A percentile compares a stretch with the other conserved stretches of the same genome.
Evolutionary conservation across 2,797 vertebrate species (phyloP).

Genomic region (Staurois parvus): DNA sequence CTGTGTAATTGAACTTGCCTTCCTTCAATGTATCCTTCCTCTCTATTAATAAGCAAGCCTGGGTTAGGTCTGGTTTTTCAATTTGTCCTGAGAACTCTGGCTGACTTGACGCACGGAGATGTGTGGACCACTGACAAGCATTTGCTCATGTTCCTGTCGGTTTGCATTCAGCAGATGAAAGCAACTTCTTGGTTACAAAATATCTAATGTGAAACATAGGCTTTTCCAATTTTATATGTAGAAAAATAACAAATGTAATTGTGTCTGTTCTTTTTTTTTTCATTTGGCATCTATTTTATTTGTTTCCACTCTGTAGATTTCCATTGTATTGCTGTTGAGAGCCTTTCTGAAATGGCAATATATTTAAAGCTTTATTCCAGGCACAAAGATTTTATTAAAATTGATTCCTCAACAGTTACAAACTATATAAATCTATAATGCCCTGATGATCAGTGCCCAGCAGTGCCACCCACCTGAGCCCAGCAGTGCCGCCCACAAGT

Average conservation of each 20-base stretch:
- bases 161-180: not conserved
- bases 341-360: too few species aligned
- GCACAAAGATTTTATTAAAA: too few species aligned
- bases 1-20: slow-evolving; percentile 36
- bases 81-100: slow-evolving; percentile 51
- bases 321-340: too few species aligned
- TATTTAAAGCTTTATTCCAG: too few species aligned
- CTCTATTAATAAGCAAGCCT: slow-evolving; percentile 27
- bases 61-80: slow-evolving; percentile 35
- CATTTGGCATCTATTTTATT: not conserved
- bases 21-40: slow-evolving; percentile 38
- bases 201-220: slow-evolving; percentile 7
- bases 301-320: not conserved
- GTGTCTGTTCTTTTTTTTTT: not conserved
- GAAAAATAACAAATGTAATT: not conserved
- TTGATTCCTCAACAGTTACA: too few species aligned
- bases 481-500: too few species aligned
- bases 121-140: slow-evolving; percentile 34
- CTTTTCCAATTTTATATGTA: not conserved
- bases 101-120: slow-evolving; percentile 42
- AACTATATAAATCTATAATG: too few species aligned
- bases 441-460: too few species aligned
- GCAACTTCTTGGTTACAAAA: slow-evolving; percentile 15
- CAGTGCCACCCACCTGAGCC: too few species aligned
- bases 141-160: slow-evolving; percentile 21